A percentile compares a stretch with the other conserved stretches of the same genome.
Conservation (phyloP, 92 coral and sea anemone species). For the Siderastrea siderea region DNA sequence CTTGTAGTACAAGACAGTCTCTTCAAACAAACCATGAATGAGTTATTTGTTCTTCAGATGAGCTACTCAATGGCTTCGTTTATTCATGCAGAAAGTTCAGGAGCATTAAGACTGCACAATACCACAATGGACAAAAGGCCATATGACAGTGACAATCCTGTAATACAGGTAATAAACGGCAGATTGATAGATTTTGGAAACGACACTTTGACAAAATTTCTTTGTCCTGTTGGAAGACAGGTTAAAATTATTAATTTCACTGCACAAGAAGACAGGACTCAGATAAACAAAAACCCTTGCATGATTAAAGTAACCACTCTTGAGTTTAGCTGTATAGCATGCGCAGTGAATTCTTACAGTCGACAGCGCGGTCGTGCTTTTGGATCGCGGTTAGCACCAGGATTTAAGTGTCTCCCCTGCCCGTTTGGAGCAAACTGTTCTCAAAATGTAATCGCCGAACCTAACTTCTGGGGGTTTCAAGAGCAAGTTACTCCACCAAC, state of each 20-base stretch:
- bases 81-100: not conserved
- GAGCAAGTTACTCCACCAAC: too few species aligned
- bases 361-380: too few species aligned
- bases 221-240: constrained; percentile 45
- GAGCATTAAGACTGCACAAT: constrained; percentile 36
- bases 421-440: too few species aligned
- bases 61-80: constrained; percentile 9
- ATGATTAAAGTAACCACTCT: too few species aligned
- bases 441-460: too few species aligned
- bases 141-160: constrained; percentile 1
- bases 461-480: too few species aligned
- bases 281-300: too few species aligned
- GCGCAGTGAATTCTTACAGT: too few species aligned
- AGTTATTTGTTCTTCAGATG: not conserved
- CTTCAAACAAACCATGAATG: not conserved
- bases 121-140: constrained; percentile 12
- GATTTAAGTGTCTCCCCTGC: too few species aligned
- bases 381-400: too few species aligned
- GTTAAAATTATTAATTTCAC: not conserved
- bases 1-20: not conserved
- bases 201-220: constrained; percentile 11
- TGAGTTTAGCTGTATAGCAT: too few species aligned
- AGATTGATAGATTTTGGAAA: constrained; percentile 44
- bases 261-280: not conserved
- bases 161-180: constrained; percentile 43